Evolutionary conservation across 2,113 vertebrate genomes (phyloP), one percentile per base, ranked within the genome.

Genomic region (Crotalus viridis): DNA sequence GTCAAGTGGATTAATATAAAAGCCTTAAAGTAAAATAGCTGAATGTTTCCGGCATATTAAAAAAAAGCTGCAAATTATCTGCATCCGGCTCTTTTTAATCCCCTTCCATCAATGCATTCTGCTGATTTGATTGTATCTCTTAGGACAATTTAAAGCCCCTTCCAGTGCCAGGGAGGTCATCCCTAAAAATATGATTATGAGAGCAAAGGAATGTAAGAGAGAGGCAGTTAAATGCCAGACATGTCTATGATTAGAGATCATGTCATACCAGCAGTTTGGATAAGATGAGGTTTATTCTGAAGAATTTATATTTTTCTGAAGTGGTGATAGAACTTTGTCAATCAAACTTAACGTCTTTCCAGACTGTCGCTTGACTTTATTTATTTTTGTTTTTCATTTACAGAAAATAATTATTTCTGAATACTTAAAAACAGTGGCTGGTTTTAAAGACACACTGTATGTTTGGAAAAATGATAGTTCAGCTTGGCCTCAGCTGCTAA

Each of bases 171-270:
- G 94, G 92, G 7, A 95, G 86, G 48, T 94, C 85, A 87, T 95
- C 93, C 59, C 92, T 0, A 88, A 94, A 95, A 94, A 95, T 95
- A 94, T 81, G 91, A 94, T 93, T 93, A 96, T 95, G 94, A 96
- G 94, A 94, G 93, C 94, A 88, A 92, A 95, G 94, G 94, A 95
- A 96, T 95, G 94, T 93, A 86, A 94, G 92, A 69, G 93, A 91
- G 93, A 91, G 94, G 93, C 95, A 94, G 94, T 94, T 96, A 95
- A 96, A 89, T 93, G 91, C 15, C 96, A 95, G 94, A 95, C 94
- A 95, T 88, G 24, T 90, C 93, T 92, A 0, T 91, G 94, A 95
- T 95, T 93, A 0, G 57, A 91, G 94, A 94, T 86, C 88, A 94
- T 95, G 93, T 94, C 93, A 54, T 94, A 94, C 94, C 94, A 93